Evolutionary conservation across 1,140 invertebrate genomes (phyloP), one percentile per base, ranked within the genome.

Genomic region (Tetramorium simillimum): DNA sequence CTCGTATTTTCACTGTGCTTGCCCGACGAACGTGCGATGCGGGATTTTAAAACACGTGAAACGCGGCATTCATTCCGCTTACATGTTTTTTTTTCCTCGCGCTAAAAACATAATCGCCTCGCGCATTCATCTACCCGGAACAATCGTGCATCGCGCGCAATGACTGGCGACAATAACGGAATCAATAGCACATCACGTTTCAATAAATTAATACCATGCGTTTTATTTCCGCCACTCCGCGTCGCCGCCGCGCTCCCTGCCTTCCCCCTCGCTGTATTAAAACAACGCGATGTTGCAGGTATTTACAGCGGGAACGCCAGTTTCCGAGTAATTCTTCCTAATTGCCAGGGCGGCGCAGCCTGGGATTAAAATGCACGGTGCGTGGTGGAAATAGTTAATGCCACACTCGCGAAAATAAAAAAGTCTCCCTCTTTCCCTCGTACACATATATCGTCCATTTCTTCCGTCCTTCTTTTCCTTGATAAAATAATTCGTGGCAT

Each of bases 261-360:
- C 21, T 2, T 4, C 33, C 21, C 40, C 40, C 10, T 40, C 7
- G 40, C 33, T 58, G 40, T 46, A 58, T 82, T 82, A 60, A 82
- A 82, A 73, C 67, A 73, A 73, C 80, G 53, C 21, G 33, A 24
- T 67, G 49, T 46, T 56, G 33, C 67, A 73, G 80, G 40, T 82
- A 82, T 82, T 84, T 84, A 75, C 80, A 84, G 40, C 40, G 53
- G 21, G 24, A 33, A 84, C 40, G 24, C 24, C 53, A 37, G 53
- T 75, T 75, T 14, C 69, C 69, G 53, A 75, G 69, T 84, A 84
- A 84, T 84, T 84, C 53, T 75, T 75, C 24, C 69, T 84, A 84
- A 84, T 84, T 84, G 80, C 80, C 69, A 49, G 69, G 56, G 40
- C 53, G 80, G 67, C 69, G n/a, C 28, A 37, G 40, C 28, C 28